Evolutionary conservation across 2,113 vertebrate genomes (phyloP).

Genomic region (Anoplopoma fimbria): DNA sequence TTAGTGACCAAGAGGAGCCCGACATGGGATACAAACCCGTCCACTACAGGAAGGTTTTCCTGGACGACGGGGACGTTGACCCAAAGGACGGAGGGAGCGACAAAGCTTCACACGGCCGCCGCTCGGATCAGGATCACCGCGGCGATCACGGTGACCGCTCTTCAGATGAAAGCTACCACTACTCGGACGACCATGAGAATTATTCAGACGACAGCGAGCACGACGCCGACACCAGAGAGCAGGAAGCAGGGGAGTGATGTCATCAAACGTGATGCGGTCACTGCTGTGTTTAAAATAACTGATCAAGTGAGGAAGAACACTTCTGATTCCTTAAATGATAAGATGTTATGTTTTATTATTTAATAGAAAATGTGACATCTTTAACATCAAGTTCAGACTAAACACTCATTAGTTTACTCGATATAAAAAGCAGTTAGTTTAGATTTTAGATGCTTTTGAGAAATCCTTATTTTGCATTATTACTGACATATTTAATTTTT

Average conservation of each 20-base stretch:
- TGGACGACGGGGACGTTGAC: constrained; percentile 60
- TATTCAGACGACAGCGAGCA: constrained; percentile 62
- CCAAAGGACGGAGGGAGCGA: constrained; percentile 3
- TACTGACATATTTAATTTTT: background rate
- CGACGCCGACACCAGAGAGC: background rate
- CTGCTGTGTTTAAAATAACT: background rate
- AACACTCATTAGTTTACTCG: background rate
- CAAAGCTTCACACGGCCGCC: background rate
- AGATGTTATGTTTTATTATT: background rate
- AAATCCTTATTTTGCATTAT: background rate
- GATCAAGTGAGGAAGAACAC: background rate
- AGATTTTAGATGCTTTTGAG: background rate
- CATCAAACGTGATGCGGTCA: too few relatives aligned
- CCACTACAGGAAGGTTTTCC: constrained; percentile 61
- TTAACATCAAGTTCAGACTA: background rate
- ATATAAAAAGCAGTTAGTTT: background rate
- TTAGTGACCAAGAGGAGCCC: constrained; percentile 58
- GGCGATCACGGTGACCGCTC: background rate
- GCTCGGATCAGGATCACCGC: constrained; percentile 10
- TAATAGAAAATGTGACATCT: background rate
- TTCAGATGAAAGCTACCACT: constrained; percentile 55
- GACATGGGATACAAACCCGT: constrained; percentile 38
- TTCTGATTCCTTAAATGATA: background rate
- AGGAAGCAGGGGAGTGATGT: constrained; percentile 45
- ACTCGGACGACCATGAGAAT: constrained; percentile 60